Evolutionary conservation across 2,797 vertebrate species (phyloP).

Genomic region (Enteromius anoplus): DNA sequence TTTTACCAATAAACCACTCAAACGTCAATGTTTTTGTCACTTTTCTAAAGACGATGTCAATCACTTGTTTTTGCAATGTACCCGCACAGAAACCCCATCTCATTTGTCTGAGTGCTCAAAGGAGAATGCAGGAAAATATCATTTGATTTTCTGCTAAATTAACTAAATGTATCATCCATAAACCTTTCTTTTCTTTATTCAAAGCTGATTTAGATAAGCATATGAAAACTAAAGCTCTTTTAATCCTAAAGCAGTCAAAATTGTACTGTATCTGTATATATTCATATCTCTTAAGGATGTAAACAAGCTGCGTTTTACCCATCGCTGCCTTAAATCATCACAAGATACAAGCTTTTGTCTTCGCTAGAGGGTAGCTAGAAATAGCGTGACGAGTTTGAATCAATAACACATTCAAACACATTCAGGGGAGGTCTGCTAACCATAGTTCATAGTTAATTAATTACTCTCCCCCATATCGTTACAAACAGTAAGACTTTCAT

Average conservation of each 20-base stretch:
- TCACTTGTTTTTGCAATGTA: not conserved
- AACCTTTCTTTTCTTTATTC: too few species aligned
- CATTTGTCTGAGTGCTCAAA: not conserved
- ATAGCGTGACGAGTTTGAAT: not conserved
- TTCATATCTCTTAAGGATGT: too few species aligned
- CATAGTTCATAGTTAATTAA: too few species aligned
- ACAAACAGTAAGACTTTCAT: too few species aligned
- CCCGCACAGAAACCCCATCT: not conserved
- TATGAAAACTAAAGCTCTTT: too few species aligned
- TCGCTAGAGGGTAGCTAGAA: not conserved
- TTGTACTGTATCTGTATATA: too few species aligned
- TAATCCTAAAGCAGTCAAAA: too few species aligned
- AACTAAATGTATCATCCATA: too few species aligned
- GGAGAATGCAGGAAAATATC: not conserved
- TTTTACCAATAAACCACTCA: conserved; percentile 41
- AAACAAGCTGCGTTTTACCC: not conserved
- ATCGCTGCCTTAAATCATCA: not conserved
- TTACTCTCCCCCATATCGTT: too few species aligned
- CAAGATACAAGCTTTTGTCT: not conserved
- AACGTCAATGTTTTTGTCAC: not conserved
- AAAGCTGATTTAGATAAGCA: too few species aligned
- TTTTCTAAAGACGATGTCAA: not conserved
- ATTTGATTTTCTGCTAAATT: too few species aligned
- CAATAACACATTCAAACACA: not conserved
- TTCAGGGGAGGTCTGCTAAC: not conserved